phyloP scores from a whole-genome alignment of 2,113 vertebrate genomes.

The Suricata suricatta region DNA sequence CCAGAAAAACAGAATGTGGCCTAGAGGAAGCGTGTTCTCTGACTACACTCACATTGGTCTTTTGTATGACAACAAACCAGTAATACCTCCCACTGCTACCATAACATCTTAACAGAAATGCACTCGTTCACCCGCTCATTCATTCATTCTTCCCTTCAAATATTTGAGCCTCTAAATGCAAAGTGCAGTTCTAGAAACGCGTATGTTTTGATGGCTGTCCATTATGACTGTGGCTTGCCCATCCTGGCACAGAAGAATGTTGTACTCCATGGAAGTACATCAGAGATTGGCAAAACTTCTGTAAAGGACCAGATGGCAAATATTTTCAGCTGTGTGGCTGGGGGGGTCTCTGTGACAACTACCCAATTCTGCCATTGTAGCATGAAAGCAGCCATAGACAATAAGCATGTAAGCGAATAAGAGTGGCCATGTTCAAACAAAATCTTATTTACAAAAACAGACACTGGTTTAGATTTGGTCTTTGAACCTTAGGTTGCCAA shows the following conservation, averaged over 20 bases:
- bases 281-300: background rate
- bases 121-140: background rate
- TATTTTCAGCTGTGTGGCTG: background rate
- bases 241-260: background rate
- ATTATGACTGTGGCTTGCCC: background rate
- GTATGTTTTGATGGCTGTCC: background rate
- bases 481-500: background rate
- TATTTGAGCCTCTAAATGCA: background rate
- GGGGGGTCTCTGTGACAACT: background rate
- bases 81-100: background rate
- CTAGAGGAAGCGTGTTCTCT: background rate
- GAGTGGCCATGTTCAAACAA: background rate
- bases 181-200: background rate
- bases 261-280: background rate
- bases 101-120: background rate
- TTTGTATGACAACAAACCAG: background rate
- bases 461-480: background rate
- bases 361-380: background rate
- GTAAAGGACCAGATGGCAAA: background rate
- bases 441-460: slow-evolving; percentile 17
- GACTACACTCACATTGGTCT: background rate
- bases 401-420: background rate
- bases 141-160: background rate
- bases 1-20: background rate
- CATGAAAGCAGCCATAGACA: background rate